These are phyloP conservation scores for Trematomus loennbergii DNA, from an alignment of 2,113 vertebrate species.

Conservation along the genomic window DNA sequence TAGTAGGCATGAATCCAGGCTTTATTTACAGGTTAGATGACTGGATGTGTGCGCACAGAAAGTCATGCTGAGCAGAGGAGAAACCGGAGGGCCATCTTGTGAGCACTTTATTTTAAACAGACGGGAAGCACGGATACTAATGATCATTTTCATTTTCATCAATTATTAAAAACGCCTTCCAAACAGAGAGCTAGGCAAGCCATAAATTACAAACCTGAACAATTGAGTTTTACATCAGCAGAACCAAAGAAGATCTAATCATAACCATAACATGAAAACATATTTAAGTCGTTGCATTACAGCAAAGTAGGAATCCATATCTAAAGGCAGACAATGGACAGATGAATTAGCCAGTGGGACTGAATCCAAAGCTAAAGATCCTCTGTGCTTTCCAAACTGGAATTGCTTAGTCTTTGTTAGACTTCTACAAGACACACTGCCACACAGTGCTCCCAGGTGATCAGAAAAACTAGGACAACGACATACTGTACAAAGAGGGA, in stretches of 20 bases:
- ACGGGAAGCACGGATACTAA: not conserved
- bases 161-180: not conserved
- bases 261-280: constrained; percentile 24
- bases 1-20: constrained; percentile 56
- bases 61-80: not conserved
- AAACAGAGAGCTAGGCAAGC: not conserved
- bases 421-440: not conserved
- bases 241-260: not conserved
- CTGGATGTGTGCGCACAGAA: constrained; percentile 19
- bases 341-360: not conserved
- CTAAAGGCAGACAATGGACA: constrained; percentile 2
- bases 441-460: constrained; percentile 17
- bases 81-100: constrained; percentile 11
- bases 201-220: not conserved
- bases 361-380: constrained; percentile 4
- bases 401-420: not conserved
- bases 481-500: constrained; percentile 32
- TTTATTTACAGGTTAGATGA: constrained; percentile 67
- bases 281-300: not conserved
- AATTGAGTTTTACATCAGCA: not conserved
- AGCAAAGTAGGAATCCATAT: constrained; percentile 21
- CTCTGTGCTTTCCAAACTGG: not conserved
- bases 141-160: not conserved
- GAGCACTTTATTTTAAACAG: not conserved
- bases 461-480: constrained; percentile 41